These are phyloP conservation scores for Dione vanillae DNA, from an alignment of 2,888 invertebrate genomes.

Conservation along the genomic window DNA sequence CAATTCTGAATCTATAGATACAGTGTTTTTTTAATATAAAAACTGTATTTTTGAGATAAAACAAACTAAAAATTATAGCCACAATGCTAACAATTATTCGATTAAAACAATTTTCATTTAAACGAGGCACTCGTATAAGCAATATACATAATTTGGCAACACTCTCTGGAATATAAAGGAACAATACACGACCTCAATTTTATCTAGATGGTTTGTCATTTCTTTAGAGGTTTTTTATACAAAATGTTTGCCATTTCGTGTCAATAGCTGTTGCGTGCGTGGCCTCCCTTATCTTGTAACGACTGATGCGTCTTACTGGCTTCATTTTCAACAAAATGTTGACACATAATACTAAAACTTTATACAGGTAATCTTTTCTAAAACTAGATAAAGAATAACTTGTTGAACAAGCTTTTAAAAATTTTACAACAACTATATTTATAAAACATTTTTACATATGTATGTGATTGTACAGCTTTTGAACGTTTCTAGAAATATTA, in stretches of 20 bases:
- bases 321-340: conserved; percentile 42
- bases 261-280: conserved; percentile 50
- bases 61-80: too few relatives aligned
- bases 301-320: conserved; percentile 32
- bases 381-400: background rate
- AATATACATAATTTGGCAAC: conserved; percentile 4
- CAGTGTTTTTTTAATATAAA: too few relatives aligned
- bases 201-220: conserved; percentile 28
- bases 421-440: too few relatives aligned
- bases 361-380: conserved; percentile 20
- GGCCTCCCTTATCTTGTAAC: conserved; percentile 51
- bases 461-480: too few relatives aligned
- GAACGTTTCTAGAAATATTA: background rate
- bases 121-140: background rate
- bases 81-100: too few relatives aligned
- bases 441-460: too few relatives aligned
- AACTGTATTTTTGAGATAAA: too few relatives aligned
- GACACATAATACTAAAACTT: conserved; percentile 45
- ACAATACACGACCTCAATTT: conserved; percentile 5
- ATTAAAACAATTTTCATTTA: too few relatives aligned
- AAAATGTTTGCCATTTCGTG: conserved; percentile 32
- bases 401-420: background rate
- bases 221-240: conserved; percentile 27
- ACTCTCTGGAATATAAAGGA: conserved; percentile 7
- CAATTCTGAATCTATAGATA: too few relatives aligned